Base-by-base conservation (phyloP, 2,888 invertebrate species). In the Diarsia mendica region DNA sequence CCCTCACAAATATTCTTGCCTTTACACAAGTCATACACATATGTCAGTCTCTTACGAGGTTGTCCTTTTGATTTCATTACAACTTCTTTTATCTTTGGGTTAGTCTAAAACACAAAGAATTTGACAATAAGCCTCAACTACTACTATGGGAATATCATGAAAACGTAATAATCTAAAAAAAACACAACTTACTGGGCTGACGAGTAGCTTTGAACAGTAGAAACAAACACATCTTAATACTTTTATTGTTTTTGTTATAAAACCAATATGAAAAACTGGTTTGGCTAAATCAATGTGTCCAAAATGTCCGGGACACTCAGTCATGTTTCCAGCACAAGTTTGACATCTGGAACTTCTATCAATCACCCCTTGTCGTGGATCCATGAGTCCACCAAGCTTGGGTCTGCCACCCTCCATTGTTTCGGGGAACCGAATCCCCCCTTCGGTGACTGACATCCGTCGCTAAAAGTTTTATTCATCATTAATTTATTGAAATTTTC, bases 291-390 rank as follows among this genome's bases (percentile, higher is more conserved):
- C 99, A 89, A 99, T 98, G 93, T 99, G 99, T 6, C 99, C 99
- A 96, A 99, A 99, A 95, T 99, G 99, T 3, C 99, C 99, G 4
- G 99, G 99, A 93, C 99, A 99, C 94, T 99, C 99, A 0, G 99
- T 98, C 98, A 99, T 99, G 91, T 99, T 99, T 65, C 99, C 99
- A 80, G 99, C 99, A 93, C 99, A 99, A 0, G 99, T 99, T 93
- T 99, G 99, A 91, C 99, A 99, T 79, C 99, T 97, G 5, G 99
- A 98, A 90, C 97, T 98, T 87, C 99, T 97, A 93, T 99, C 99
- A 63, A 99, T 98, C 77, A 99, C 99, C 89, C 99, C 99, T 96
- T 99, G 99, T 73, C 99, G 97, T 1, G 99, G 99, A 94, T 99
- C 99, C 99, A 99, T 99, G 84, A 99, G 97, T 49, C 99, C 99